Percentiles rank a stretch among this genome's conserved stretches.
phyloP scores from a whole-genome alignment of 2,797 vertebrate genomes.

The Semotilus atromaculatus region DNA sequence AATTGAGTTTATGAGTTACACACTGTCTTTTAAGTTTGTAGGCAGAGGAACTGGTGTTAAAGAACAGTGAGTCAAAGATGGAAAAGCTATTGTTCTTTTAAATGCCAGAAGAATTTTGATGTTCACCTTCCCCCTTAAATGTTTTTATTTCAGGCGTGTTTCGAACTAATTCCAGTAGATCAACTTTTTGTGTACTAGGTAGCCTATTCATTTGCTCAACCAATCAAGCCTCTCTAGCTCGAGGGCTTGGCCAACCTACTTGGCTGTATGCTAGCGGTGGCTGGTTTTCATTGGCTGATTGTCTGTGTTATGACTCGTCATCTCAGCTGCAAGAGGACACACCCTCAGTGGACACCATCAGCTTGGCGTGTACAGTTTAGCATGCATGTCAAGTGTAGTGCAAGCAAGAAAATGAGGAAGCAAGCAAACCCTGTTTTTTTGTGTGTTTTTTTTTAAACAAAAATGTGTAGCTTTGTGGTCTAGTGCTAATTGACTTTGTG shows the following conservation, averaged over 20 bases:
- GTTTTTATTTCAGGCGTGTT: conserved; percentile 13
- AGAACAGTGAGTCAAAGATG: neutral
- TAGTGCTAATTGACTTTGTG: neutral
- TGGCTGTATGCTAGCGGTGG: conserved; percentile 28
- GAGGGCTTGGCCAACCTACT: conserved; percentile 6
- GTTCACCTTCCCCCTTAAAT: neutral
- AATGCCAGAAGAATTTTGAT: neutral
- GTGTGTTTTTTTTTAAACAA: neutral
- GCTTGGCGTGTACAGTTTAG: neutral
- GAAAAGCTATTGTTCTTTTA: neutral
- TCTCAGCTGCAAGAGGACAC: conserved; percentile 18
- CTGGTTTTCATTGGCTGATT: conserved; percentile 48
- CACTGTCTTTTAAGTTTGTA: conserved; percentile 1
- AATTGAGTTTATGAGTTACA: neutral
- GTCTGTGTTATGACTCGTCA: conserved; percentile 26
- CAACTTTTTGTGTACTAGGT: conserved; percentile 22
- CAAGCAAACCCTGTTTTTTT: neutral
- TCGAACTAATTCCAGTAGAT: conserved; percentile 39
- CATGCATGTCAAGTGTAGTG: neutral
- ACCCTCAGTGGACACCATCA: conserved; percentile 1
- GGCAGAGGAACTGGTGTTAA: neutral
- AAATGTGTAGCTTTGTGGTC: neutral
- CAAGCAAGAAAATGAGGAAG: conserved; percentile 29
- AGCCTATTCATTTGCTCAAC: conserved; percentile 40
- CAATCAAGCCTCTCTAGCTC: conserved; percentile 43